Base-by-base conservation (phyloP, 2,113 vertebrate species). In the Pedetes capensis region DNA sequence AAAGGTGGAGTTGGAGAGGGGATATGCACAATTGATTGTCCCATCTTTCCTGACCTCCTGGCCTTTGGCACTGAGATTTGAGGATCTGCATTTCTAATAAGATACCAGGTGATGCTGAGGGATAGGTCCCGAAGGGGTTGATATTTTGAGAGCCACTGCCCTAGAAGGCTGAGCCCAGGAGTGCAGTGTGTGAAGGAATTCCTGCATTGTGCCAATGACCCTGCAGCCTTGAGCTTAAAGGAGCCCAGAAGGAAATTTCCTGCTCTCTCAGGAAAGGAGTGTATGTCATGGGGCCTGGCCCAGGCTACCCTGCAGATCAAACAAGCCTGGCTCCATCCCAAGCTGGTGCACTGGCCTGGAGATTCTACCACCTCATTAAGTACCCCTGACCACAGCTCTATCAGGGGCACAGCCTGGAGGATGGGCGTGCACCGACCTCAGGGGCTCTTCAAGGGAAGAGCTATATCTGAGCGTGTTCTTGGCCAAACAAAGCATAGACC, bases 201-300 rank as follows among this genome's bases (percentile, higher is more conserved):
- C 29, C 75, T 66, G 83, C 53, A 72, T 51, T 75, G 44, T n/a
- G 16, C 29, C 7, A 69, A 74, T 63, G 76, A 75, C n/a, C 51
- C 68, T 68, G 37, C 47, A 82, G 39, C 13, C 79, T 91, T 66
- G 55, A 82, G 34, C 42, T 85, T 87, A 53, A 79, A 63, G 53
- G 32, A 63, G 5, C 5, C 75, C 13, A 12, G 44, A 68, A 63
- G 4, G 63, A 78, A 29, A 89, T 57, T 78, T 59, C 39, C 78
- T 80, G 39, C 8, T 79, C 34, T 74, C 29, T 66, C 3, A 61
- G 57, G 84, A 79, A 92, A 89, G 29, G 34, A 53, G 18, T 53
- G 76, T n/a, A 47, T 8, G 2, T 39, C 9, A 32, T 22, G 29
- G 61, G 86, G 42, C 18, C 17, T 2, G 10, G 29, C 57, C 3